Evolutionary conservation across 2,797 vertebrate genomes (phyloP).

Genomic region (Sebastiscus tertius): DNA sequence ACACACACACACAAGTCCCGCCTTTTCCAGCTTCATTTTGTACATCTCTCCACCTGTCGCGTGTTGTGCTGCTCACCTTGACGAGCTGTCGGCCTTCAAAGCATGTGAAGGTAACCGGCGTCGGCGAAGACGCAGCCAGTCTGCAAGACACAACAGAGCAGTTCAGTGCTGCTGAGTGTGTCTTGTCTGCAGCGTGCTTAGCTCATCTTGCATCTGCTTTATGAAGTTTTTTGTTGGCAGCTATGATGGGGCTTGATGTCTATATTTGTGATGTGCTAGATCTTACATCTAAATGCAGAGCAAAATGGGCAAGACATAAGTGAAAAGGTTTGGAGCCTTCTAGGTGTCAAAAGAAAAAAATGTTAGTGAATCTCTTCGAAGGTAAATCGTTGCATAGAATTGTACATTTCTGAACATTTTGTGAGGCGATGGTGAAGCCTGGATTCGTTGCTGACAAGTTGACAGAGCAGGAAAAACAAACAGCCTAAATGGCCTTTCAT

Average conservation of each 20-base stretch:
- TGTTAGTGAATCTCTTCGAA: not conserved
- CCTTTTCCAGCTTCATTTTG: not conserved
- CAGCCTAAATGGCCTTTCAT: no score
- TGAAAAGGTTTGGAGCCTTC: not conserved
- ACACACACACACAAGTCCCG: not conserved
- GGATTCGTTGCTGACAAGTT: not conserved
- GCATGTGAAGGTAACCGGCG: not conserved
- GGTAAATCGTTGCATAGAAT: not conserved
- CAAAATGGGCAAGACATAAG: no score
- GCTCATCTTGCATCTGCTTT: not conserved
- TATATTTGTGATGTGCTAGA: not conserved
- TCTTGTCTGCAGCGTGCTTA: not conserved
- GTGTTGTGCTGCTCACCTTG: not conserved
- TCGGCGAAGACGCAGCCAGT: not conserved
- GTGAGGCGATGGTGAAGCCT: not conserved
- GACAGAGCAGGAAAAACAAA: not conserved
- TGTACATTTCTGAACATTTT: not conserved
- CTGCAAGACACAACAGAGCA: not conserved
- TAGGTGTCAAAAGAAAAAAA: not conserved
- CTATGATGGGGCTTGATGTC: not conserved
- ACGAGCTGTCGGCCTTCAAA: slow-evolving; percentile 19
- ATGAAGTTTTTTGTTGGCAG: not conserved
- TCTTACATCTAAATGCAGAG: not conserved
- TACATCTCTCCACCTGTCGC: not conserved
- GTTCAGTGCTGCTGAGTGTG: not conserved